Percentiles rank a stretch among this genome's conserved stretches.
phyloP scores from a whole-genome alignment of 2,888 invertebrate genomes.

The Drosophila subsilvestris region DNA sequence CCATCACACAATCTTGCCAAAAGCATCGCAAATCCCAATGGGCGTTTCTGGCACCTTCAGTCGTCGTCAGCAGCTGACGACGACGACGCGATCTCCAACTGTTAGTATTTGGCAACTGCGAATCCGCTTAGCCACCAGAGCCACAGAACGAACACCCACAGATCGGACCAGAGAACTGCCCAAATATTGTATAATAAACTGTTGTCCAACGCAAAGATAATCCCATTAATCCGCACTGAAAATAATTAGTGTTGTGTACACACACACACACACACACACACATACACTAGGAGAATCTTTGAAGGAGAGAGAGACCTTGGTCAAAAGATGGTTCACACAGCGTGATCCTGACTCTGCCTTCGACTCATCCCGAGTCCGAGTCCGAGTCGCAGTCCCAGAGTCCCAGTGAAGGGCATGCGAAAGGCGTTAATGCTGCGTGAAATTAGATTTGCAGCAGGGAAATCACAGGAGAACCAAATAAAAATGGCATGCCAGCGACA shows the following conservation, averaged over 20 bases:
- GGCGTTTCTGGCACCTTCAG: slow-evolving; percentile 32
- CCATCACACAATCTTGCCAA: not conserved
- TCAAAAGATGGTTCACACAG: slow-evolving; percentile 35
- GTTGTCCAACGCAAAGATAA: slow-evolving; percentile 78
- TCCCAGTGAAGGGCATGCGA: slow-evolving; percentile 67
- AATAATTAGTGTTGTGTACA: slow-evolving; percentile 82
- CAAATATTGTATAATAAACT: slow-evolving; percentile 77
- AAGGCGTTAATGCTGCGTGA: slow-evolving; percentile 84
- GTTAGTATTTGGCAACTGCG: slow-evolving; percentile 47
- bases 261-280: slow-evolving; percentile 62
- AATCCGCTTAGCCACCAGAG: slow-evolving; percentile 30
- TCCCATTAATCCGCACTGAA: slow-evolving; percentile 82
- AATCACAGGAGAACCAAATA: slow-evolving; percentile 22
- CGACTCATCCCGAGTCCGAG: not conserved
- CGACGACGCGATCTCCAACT: slow-evolving; percentile 35
- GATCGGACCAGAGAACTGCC: slow-evolving; percentile 31
- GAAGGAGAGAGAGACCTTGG: not conserved
- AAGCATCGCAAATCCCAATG: not conserved
- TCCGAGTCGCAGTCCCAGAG: not conserved
- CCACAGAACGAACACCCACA: slow-evolving; percentile 37
- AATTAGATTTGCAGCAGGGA: slow-evolving; percentile 83
- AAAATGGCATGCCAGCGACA: slow-evolving; percentile 28
- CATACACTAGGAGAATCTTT: slow-evolving; percentile 35
- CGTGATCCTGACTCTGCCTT: slow-evolving; percentile 34
- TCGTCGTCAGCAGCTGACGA: not conserved